phyloP scores from a whole-genome alignment of 2,888 invertebrate species.

The Sinodicranocentrus sp. region DNA sequence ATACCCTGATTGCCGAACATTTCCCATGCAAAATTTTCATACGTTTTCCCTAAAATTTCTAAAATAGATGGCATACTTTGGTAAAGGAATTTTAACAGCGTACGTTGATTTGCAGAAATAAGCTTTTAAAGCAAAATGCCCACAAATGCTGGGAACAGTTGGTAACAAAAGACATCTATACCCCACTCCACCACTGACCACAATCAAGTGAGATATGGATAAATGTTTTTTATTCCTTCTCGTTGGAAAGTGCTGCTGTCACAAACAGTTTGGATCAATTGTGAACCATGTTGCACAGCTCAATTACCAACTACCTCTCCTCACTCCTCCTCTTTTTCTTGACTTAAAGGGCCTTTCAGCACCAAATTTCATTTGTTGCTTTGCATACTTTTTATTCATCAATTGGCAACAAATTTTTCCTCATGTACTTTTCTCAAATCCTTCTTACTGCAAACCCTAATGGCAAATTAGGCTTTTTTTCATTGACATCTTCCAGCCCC shows the following conservation, averaged over 20 bases:
- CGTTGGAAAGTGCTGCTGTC: constrained; percentile 22
- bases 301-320: neutral
- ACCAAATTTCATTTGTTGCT: neutral
- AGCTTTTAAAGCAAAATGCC: no score
- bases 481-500: neutral
- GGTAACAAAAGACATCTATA: neutral
- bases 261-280: neutral
- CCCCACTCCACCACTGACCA: neutral
- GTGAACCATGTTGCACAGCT: neutral
- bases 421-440: no score
- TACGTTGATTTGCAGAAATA: no score
- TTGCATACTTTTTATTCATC: neutral
- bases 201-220: neutral
- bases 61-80: no score
- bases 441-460: no score
- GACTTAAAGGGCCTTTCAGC: constrained; percentile 4
- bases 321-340: constrained; percentile 2
- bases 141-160: no score
- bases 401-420: neutral
- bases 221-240: neutral
- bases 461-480: neutral
- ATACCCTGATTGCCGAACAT: neutral
- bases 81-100: neutral
- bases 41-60: no score
- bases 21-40: neutral